Evolutionary conservation across 2,888 invertebrate genomes (phyloP), one percentile per base, ranked within the genome.

Genomic region (Melipona beecheii): DNA sequence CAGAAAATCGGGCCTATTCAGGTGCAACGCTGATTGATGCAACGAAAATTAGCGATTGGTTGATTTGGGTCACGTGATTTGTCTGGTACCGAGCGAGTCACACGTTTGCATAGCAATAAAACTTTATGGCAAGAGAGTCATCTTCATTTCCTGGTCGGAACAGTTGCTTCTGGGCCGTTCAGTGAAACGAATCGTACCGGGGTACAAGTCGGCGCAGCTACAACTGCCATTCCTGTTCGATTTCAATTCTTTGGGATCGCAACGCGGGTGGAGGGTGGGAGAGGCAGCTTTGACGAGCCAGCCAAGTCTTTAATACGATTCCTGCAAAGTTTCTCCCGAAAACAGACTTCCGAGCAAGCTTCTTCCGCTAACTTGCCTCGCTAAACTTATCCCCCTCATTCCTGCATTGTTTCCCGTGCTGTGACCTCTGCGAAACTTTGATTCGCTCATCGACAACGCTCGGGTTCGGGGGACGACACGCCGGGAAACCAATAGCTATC

Each of bases 351-450:
- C 24, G 24, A 27, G 60, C 69, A 68, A 58, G 58, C 58, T 65
- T 77, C 77, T 82, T 58, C 36, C 36, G 50, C 31, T 21, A 72
- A 78, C 68, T 64, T 66, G 56, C 71, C 75, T 31, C 80, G 21
- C 66, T 17, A 60, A 72, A 68, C 84, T 78, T 75, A 31, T 31
- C 65, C 43, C 19, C 56, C 66, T 72, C 58, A n/a, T 70, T 65
- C 19, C 27, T 19, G 60, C 62, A 62, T 78, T 84, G 77, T 83
- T 83, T 69, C 62, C 9, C 58, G 68, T 52, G 31, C 52, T 72
- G 62, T 66, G 74, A 70, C 60, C 75, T 58, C 52, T 17, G 24
- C 56, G 27, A 49, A 74, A 77, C 66, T 66, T 71, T 65, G 52
- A 52, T 74, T 77, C 49, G 24, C 31, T 70, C 60, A 70, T 50